Evolutionary conservation across 2,888 invertebrate genomes (phyloP).

Genomic region (Tetrapedia diversipes): DNA sequence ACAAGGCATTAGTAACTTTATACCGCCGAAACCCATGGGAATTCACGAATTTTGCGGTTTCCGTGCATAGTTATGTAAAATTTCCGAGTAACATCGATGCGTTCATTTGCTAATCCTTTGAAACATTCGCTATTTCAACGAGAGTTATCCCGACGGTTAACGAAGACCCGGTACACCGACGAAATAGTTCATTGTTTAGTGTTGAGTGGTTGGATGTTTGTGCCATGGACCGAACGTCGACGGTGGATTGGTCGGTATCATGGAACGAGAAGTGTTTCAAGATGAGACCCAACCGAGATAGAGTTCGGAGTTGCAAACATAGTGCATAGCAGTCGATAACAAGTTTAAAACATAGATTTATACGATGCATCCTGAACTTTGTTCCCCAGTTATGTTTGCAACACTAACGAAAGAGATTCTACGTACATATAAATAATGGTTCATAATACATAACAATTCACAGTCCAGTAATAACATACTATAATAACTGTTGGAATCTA

Average conservation of each 20-base stretch:
- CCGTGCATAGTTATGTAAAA: too few relatives aligned
- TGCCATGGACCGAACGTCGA: slow-evolving; percentile 44
- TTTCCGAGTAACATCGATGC: too few relatives aligned
- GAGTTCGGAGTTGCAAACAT: slow-evolving; percentile 56
- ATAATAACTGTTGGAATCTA: too few relatives aligned
- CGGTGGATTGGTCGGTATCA: slow-evolving; percentile 51
- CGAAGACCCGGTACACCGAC: slow-evolving; percentile 64
- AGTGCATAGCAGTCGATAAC: slow-evolving; percentile 61
- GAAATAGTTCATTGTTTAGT: slow-evolving; percentile 75
- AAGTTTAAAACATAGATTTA: slow-evolving; percentile 21
- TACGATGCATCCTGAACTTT: too few relatives aligned
- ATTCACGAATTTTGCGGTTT: too few relatives aligned
- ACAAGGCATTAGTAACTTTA: too few relatives aligned
- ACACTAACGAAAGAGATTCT: too few relatives aligned
- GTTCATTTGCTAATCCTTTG: background rate
- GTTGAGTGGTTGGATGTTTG: slow-evolving; percentile 63
- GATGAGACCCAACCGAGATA: slow-evolving; percentile 56
- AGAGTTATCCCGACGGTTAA: slow-evolving; percentile 66
- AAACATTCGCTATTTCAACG: slow-evolving; percentile 66
- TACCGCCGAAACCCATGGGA: too few relatives aligned
- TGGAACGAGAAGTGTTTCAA: slow-evolving; percentile 54
- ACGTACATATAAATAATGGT: too few relatives aligned
- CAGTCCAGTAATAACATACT: too few relatives aligned
- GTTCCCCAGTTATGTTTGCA: too few relatives aligned
- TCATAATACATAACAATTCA: too few relatives aligned